phyloP scores from a whole-genome alignment of 92 coral and sea anemone genomes.

The Umimayanthus kanabou region DNA sequence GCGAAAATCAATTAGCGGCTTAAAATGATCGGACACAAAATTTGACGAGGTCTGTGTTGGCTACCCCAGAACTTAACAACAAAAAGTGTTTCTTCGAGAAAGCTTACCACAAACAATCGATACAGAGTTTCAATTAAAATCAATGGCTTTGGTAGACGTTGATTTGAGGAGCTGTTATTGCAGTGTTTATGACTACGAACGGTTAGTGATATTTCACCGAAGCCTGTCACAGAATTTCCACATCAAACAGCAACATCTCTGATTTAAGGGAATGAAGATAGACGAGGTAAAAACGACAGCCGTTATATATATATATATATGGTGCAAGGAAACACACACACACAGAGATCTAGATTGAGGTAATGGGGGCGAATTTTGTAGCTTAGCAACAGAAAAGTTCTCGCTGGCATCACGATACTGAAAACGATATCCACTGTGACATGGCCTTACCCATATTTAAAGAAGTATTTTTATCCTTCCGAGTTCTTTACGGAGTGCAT shows the following conservation, averaged over 20 bases:
- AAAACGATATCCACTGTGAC: background rate
- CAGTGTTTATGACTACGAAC: background rate
- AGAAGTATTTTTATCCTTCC: background rate
- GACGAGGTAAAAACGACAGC: background rate
- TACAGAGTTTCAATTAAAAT: too few species aligned
- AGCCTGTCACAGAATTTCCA: background rate
- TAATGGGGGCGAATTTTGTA: background rate
- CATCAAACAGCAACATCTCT: background rate
- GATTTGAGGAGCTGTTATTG: background rate
- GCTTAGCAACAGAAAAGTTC: background rate
- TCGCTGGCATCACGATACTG: background rate
- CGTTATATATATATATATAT: background rate
- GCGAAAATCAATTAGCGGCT: background rate
- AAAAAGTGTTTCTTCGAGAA: too few species aligned
- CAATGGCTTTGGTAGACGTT: background rate
- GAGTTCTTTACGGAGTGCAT: background rate
- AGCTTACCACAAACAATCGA: background rate
- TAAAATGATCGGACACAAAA: background rate
- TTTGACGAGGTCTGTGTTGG: too few species aligned
- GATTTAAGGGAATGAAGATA: background rate
- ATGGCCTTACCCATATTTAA: background rate
- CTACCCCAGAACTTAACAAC: too few species aligned
- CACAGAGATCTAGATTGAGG: background rate
- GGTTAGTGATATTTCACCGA: background rate
- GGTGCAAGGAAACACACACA: background rate